These are phyloP conservation scores for Theocolax elegans DNA, from an alignment of 1,140 invertebrate genomes.

Conservation along the genomic window DNA sequence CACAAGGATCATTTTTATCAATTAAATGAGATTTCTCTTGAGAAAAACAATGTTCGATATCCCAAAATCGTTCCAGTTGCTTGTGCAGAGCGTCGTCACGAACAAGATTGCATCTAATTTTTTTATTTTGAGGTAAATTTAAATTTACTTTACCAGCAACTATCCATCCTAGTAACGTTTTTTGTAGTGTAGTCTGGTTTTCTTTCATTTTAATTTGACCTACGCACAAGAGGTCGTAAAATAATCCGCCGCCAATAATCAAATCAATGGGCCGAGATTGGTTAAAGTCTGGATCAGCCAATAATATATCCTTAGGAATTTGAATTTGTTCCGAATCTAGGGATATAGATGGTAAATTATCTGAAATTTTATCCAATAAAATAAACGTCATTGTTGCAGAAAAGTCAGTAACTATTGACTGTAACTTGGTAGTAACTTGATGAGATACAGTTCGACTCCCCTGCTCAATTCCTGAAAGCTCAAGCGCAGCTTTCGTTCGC, in stretches of 20 bases:
- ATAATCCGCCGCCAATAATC: conserved; percentile 13
- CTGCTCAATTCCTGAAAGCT: not conserved
- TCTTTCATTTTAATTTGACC: conserved; percentile 23
- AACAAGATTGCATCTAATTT: not conserved
- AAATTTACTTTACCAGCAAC: not conserved
- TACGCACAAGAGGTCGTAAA: conserved; percentile 14
- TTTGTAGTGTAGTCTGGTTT: conserved; percentile 1
- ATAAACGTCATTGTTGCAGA: not conserved
- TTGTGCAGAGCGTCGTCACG: not conserved
- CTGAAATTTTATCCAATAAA: not conserved
- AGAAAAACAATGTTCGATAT: no score
- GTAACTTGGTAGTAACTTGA: not conserved
- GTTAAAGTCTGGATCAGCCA: conserved; percentile 27
- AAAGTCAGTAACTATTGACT: not conserved
- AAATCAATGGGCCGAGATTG: conserved; percentile 5
- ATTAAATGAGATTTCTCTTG: no score
- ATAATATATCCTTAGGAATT: conserved; percentile 10
- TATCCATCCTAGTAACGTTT: conserved; percentile 13
- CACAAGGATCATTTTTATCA: no score
- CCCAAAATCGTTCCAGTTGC: not conserved
- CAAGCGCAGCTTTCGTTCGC: no score
- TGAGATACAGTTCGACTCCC: not conserved
- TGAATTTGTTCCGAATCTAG: not conserved
- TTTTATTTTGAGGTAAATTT: not conserved
- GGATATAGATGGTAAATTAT: not conserved